A percentile compares a stretch with the other conserved stretches of the same genome.
These are phyloP conservation scores for Calliopum simillimum DNA, from an alignment of 2,888 invertebrate genomes.

Conservation along the genomic window DNA sequence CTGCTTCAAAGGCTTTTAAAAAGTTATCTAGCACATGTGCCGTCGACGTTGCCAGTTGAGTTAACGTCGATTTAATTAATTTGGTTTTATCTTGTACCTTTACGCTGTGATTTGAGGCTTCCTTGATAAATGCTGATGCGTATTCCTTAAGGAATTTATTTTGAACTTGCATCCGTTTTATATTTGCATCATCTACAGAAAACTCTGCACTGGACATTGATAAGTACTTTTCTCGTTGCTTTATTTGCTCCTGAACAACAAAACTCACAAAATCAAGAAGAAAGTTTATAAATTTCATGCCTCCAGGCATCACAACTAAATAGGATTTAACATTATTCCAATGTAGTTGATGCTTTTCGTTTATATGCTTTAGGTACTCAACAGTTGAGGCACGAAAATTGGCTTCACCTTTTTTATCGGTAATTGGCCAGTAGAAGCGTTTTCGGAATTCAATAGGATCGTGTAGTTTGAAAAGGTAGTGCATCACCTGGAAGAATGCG, in stretches of 20 bases:
- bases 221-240: constrained; percentile 55
- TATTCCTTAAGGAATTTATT: constrained; percentile 57
- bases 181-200: constrained; percentile 42
- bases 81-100: constrained; percentile 47
- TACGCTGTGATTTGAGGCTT: constrained; percentile 48
- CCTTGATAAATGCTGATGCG: constrained; percentile 56
- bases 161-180: constrained; percentile 51
- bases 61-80: constrained; percentile 43
- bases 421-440: constrained; percentile 67
- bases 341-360: constrained; percentile 62
- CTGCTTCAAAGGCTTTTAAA: constrained; percentile 48
- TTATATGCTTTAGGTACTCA: constrained; percentile 62
- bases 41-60: neutral
- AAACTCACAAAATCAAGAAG: constrained; percentile 60
- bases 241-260: constrained; percentile 59
- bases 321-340: constrained; percentile 63
- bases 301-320: constrained; percentile 65
- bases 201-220: constrained; percentile 43
- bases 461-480: constrained; percentile 61
- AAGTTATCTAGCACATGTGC: constrained; percentile 50
- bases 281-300: constrained; percentile 64
- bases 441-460: constrained; percentile 64
- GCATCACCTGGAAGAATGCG: constrained; percentile 64
- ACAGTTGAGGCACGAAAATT: constrained; percentile 63
- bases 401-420: constrained; percentile 63